These are phyloP conservation scores for Drosophila arizonae DNA, from an alignment of 1,140 invertebrate species.

Conservation along the genomic window DNA sequence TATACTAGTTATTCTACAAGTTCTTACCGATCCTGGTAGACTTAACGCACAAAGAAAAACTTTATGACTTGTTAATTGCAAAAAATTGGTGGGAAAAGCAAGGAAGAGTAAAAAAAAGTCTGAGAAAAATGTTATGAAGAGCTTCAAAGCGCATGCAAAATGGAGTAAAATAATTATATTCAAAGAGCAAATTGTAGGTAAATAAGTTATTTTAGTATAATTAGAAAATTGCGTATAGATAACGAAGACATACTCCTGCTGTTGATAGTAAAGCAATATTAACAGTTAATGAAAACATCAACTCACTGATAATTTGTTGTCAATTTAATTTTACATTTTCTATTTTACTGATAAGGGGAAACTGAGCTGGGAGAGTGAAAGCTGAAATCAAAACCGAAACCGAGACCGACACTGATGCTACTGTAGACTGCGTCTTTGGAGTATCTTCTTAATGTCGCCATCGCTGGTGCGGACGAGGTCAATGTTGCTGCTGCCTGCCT, in stretches of 20 bases:
- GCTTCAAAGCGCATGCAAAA: not conserved
- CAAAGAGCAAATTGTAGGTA: no score
- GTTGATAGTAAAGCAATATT: no score
- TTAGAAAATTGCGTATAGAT: no score
- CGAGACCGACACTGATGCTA: no score
- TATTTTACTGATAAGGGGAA: not conserved
- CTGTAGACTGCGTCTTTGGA: conserved; percentile 7
- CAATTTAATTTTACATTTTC: no score
- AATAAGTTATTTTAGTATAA: no score
- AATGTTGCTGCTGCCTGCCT: conserved; percentile 6
- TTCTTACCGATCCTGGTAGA: not conserved
- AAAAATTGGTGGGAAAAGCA: not conserved
- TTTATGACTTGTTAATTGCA: conserved; percentile 11
- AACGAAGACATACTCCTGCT: no score
- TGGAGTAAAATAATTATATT: no score
- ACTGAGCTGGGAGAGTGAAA: not conserved
- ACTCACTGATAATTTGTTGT: no score
- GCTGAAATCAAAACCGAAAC: not conserved
- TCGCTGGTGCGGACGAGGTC: conserved; percentile 17
- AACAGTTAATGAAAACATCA: no score
- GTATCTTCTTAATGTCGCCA: conserved; percentile 17
- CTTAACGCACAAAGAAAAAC: conserved; percentile 21
- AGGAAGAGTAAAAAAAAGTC: not conserved
- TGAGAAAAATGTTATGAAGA: not conserved
- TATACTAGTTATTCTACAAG: not conserved